Conservation (phyloP, 2,797 vertebrate species). For the Ficedula albicollis region DNA sequence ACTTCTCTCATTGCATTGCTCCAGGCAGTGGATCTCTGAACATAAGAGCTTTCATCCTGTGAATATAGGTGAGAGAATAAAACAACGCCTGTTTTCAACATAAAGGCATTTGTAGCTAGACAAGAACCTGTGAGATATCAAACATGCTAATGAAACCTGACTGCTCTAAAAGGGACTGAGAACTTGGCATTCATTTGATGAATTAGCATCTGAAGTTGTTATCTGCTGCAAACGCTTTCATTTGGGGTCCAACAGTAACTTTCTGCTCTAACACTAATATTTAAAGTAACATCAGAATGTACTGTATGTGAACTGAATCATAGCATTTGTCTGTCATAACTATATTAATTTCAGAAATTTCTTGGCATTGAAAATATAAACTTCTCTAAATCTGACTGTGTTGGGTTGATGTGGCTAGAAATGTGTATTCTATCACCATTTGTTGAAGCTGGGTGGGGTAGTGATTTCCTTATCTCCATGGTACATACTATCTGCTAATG, state of each 20-base stretch:
- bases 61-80: neutral
- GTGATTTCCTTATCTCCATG: too few relatives aligned
- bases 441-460: too few relatives aligned
- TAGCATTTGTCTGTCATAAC: neutral
- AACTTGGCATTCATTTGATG: neutral
- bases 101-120: neutral
- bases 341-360: constrained; percentile 36
- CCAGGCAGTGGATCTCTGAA: neutral
- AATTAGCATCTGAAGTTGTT: constrained; percentile 8
- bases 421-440: too few relatives aligned
- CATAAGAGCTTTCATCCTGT: neutral
- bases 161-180: neutral
- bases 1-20: neutral
- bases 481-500: too few relatives aligned
- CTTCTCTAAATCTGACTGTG: neutral
- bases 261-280: constrained; percentile 12
- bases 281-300: neutral
- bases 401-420: too few relatives aligned
- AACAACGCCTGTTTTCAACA: neutral
- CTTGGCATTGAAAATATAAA: neutral
- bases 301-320: neutral
- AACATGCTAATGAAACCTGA: constrained; percentile 12
- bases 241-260: neutral
- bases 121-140: neutral
- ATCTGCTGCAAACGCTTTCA: constrained; percentile 15